phyloP scores from a whole-genome alignment of 2,113 vertebrate genomes.

The Labeo rohita region DNA sequence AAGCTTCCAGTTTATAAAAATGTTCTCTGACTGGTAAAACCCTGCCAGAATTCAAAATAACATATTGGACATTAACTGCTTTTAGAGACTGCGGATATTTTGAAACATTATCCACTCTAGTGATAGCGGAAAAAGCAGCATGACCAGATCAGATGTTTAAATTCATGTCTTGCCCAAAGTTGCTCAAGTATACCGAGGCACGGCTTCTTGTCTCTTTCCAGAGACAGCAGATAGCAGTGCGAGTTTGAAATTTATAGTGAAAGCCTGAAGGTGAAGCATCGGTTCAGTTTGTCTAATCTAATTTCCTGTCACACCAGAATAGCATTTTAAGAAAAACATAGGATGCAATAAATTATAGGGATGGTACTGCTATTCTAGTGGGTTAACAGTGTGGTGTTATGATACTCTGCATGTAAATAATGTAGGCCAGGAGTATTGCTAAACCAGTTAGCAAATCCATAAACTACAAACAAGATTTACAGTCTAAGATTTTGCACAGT shows the following conservation, averaged over 20 bases:
- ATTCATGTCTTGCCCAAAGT: background rate
- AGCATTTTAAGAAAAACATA: constrained; percentile 17
- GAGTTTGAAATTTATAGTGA: constrained; percentile 13
- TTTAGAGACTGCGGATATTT: background rate
- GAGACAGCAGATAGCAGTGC: background rate
- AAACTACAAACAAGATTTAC: background rate
- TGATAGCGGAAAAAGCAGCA: background rate
- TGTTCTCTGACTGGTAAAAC: constrained; percentile 23
- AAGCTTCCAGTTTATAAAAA: constrained; percentile 44
- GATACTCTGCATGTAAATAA: background rate
- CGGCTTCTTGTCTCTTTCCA: background rate
- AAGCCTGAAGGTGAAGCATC: constrained; percentile 11
- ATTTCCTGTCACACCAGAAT: constrained; percentile 19
- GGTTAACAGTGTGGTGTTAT: background rate
- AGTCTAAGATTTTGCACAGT: background rate
- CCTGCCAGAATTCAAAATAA: constrained; percentile 28
- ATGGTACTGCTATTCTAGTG: background rate
- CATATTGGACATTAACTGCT: constrained; percentile 15
- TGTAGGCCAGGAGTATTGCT: background rate
- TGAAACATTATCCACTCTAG: constrained; percentile 2
- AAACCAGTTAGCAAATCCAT: background rate
- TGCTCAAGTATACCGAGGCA: background rate
- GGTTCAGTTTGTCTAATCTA: constrained; percentile 22
- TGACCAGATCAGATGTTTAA: constrained; percentile 25
- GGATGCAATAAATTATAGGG: background rate